Percentiles rank a stretch among this genome's conserved stretches.
Conservation (phyloP, 1,140 invertebrate genomes). For the Apis dorsata region DNA sequence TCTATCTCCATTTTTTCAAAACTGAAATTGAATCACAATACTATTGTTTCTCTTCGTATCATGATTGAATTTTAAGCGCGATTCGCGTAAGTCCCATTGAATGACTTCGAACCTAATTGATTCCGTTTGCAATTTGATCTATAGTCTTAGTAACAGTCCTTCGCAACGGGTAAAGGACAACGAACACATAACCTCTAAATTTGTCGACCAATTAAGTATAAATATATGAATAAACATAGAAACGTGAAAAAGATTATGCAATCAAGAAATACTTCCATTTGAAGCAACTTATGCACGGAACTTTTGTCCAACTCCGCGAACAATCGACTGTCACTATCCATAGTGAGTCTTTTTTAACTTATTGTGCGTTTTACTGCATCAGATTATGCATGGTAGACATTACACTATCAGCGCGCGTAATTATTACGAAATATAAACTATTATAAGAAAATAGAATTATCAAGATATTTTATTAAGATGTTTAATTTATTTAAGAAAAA, state of each 20-base stretch:
- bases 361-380: not conserved
- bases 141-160: not conserved
- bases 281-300: constrained; percentile 11
- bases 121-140: not conserved
- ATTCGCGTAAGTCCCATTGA: too few species aligned
- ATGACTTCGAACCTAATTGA: not conserved
- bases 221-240: constrained; percentile 18
- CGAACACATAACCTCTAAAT: constrained; percentile 39
- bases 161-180: not conserved
- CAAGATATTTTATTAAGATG: not conserved
- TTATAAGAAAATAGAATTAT: not conserved
- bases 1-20: constrained; percentile 63
- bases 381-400: not conserved
- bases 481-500: not conserved
- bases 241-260: constrained; percentile 25
- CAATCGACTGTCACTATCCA: constrained; percentile 36
- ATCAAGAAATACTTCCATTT: constrained; percentile 23
- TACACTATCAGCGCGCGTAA: not conserved
- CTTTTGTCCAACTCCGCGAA: constrained; percentile 31
- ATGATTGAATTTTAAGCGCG: constrained; percentile 7
- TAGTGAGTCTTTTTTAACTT: not conserved
- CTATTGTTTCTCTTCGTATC: not conserved
- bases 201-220: constrained; percentile 29
- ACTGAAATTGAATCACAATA: constrained; percentile 24
- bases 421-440: not conserved